Percentiles rank a stretch among this genome's conserved stretches.
Evolutionary conservation across 2,888 invertebrate genomes (phyloP).

Genomic region (Ophion slaviceki): DNA sequence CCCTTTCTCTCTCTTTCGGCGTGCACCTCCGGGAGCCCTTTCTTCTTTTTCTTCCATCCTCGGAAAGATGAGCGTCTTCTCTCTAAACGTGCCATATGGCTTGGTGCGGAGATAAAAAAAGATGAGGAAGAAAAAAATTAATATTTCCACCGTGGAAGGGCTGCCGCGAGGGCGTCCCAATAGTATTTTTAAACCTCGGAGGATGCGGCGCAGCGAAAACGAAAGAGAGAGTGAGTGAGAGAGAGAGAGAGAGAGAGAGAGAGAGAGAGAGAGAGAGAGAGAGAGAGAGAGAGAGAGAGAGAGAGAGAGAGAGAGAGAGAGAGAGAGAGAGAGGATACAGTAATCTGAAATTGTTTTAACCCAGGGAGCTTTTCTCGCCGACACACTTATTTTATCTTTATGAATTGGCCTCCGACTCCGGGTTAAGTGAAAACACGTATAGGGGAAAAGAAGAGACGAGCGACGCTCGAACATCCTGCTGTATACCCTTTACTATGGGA

Average conservation of each 20-base stretch:
- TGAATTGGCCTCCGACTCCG: slow-evolving; percentile 46
- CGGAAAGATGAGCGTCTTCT: slow-evolving; percentile 65
- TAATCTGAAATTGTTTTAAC: slow-evolving; percentile 49
- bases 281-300: background rate
- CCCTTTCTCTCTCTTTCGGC: slow-evolving; percentile 39
- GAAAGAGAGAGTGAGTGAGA: slow-evolving; percentile 23
- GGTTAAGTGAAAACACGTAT: slow-evolving; percentile 54
- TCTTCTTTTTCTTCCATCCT: slow-evolving; percentile 58
- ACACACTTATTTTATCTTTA: slow-evolving; percentile 60
- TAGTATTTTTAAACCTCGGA: slow-evolving; percentile 60
- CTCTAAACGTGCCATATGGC: slow-evolving; percentile 76
- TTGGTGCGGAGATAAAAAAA: slow-evolving; percentile 62
- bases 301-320: background rate
- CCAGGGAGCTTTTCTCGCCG: slow-evolving; percentile 53
- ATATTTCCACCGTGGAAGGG: slow-evolving; percentile 72
- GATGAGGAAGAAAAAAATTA: slow-evolving; percentile 74
- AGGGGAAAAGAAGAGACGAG: slow-evolving; percentile 27
- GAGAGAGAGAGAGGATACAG: slow-evolving; percentile 3
- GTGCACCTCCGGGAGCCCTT: slow-evolving; percentile 35
- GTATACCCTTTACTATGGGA: too few species aligned
- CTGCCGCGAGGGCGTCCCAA: slow-evolving; percentile 42
- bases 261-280: background rate
- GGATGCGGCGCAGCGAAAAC: slow-evolving; percentile 17
- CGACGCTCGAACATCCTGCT: background rate
- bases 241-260: background rate